phyloP scores from a whole-genome alignment of 2,888 invertebrate genomes.

The Acronicta alni region DNA sequence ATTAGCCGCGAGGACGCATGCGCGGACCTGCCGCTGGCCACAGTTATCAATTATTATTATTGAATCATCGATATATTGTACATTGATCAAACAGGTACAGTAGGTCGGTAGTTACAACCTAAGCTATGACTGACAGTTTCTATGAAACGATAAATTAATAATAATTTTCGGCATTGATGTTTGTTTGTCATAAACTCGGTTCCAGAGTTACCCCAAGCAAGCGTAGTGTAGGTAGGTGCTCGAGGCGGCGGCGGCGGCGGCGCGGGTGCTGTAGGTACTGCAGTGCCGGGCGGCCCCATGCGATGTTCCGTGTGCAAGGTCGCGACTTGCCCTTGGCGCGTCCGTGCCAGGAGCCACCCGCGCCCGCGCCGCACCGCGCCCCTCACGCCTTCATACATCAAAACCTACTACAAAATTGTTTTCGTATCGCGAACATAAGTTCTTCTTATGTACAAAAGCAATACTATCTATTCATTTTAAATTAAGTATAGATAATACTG shows the following conservation, averaged over 20 bases:
- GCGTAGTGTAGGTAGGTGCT: neutral
- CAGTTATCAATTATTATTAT: neutral
- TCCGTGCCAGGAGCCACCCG: neutral
- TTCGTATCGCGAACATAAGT: too few relatives aligned
- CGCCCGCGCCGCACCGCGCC: too few relatives aligned
- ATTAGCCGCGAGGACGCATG: neutral
- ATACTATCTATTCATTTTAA: too few relatives aligned
- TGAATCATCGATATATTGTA: neutral
- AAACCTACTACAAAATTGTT: too few relatives aligned
- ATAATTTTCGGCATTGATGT: neutral
- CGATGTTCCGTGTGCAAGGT: constrained; percentile 1
- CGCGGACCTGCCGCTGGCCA: neutral
- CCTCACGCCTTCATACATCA: too few relatives aligned
- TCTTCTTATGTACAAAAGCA: too few relatives aligned
- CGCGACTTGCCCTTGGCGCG: neutral
- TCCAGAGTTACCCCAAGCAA: neutral
- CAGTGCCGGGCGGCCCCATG: neutral
- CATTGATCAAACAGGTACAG: neutral
- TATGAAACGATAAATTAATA: too few relatives aligned
- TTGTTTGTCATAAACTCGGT: neutral
- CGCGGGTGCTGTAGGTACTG: neutral
- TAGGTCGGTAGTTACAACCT: neutral
- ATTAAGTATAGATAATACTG: too few relatives aligned
- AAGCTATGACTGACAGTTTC: too few relatives aligned
- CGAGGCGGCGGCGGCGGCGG: neutral